phyloP scores from a whole-genome alignment of 2,113 vertebrate species.

The Etheostoma spectabile region DNA sequence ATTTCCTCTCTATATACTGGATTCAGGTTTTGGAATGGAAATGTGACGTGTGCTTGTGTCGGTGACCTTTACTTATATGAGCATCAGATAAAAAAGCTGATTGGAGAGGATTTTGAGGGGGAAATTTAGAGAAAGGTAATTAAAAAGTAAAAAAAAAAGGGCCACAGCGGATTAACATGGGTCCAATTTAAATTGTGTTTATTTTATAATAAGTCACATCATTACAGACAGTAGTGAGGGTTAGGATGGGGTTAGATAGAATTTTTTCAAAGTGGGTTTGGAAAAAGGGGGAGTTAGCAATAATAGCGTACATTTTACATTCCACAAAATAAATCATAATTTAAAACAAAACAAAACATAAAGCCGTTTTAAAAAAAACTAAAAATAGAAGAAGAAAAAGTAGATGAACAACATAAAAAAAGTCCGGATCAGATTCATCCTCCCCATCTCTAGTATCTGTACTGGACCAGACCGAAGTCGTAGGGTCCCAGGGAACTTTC shows the following conservation, averaged over 20 bases:
- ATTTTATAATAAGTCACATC: slow-evolving; percentile 62
- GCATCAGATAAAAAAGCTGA: slow-evolving; percentile 73
- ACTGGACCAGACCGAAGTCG: slow-evolving; percentile 79
- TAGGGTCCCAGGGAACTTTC: slow-evolving; percentile 80
- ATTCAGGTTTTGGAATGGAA: background rate
- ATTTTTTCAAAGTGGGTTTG: slow-evolving; percentile 41
- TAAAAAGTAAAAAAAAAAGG: slow-evolving; percentile 68
- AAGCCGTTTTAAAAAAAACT: slow-evolving; percentile 28
- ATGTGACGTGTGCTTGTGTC: slow-evolving; percentile 34
- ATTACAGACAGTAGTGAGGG: slow-evolving; percentile 68
- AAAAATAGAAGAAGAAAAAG: slow-evolving; percentile 55
- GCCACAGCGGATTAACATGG: slow-evolving; percentile 62
- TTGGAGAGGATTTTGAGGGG: slow-evolving; percentile 39
- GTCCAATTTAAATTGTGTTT: slow-evolving; percentile 62
- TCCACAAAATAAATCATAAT: slow-evolving; percentile 61
- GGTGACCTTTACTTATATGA: slow-evolving; percentile 75
- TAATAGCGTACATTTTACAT: slow-evolving; percentile 71
- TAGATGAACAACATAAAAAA: slow-evolving; percentile 58
- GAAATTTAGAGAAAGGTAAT: slow-evolving; percentile 51
- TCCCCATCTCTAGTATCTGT: slow-evolving; percentile 71
- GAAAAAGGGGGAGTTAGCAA: slow-evolving; percentile 51
- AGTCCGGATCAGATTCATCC: slow-evolving; percentile 72
- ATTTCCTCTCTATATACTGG: slow-evolving; percentile 15
- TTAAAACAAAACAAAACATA: slow-evolving; percentile 51
- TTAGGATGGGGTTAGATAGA: slow-evolving; percentile 46